Evolutionary conservation across 2,113 vertebrate species (phyloP).

Genomic region (Mesoclemmys tuberculata): DNA sequence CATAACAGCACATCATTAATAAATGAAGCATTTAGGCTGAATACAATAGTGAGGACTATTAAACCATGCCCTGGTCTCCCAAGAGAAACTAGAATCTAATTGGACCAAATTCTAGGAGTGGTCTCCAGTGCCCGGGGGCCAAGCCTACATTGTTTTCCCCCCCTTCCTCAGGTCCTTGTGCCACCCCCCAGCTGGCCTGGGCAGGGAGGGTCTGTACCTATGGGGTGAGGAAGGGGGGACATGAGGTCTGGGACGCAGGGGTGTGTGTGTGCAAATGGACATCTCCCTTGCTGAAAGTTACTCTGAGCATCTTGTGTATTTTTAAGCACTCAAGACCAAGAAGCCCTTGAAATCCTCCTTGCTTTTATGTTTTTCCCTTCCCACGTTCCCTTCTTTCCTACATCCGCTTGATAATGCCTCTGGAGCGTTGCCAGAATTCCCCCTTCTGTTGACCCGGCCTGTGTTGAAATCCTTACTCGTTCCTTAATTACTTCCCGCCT

Average conservation of each 20-base stretch:
- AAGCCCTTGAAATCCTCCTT: slow-evolving; percentile 14
- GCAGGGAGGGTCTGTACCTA: too few species aligned
- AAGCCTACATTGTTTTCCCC: too few species aligned
- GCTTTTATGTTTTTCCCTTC: not conserved
- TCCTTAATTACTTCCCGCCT: slow-evolving; percentile 45
- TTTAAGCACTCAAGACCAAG: not conserved
- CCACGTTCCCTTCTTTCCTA: not conserved
- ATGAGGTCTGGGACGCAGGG: too few species aligned
- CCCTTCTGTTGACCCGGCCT: not conserved
- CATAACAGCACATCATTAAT: fast-evolving
- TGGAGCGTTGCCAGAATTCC: slow-evolving; percentile 30
- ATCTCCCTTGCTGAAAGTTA: not conserved
- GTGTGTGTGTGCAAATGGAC: too few species aligned
- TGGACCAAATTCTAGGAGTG: not conserved
- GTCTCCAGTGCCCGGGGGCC: too few species aligned
- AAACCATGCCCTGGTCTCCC: not conserved
- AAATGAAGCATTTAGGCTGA: not conserved
- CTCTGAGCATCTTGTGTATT: not conserved
- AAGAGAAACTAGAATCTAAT: slow-evolving; percentile 21
- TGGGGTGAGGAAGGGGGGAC: too few species aligned
- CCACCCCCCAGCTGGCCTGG: too few species aligned
- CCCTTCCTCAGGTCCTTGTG: too few species aligned
- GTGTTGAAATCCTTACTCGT: slow-evolving; percentile 43
- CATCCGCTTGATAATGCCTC: slow-evolving; percentile 8
- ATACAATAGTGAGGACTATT: not conserved